Conservation (phyloP, 2,888 invertebrate species). For the Hyalella azteca region DNA sequence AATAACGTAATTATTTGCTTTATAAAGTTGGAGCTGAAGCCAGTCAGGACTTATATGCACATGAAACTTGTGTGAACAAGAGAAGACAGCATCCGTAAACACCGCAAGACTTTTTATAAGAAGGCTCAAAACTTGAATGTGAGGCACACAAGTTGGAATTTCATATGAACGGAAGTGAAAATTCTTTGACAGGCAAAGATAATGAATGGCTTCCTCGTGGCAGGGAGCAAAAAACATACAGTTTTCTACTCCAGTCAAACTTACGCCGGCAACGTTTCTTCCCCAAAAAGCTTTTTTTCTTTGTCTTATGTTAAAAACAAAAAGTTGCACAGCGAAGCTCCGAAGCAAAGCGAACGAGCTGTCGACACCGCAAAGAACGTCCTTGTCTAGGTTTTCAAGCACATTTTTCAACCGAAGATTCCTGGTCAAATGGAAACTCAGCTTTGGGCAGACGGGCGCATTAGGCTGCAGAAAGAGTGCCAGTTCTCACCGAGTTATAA, state of each 20-base stretch:
- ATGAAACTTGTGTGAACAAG: too few relatives aligned
- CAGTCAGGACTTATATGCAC: too few relatives aligned
- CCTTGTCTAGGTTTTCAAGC: not conserved
- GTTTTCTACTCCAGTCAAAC: not conserved
- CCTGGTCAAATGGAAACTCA: not conserved
- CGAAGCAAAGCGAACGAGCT: constrained; percentile 29
- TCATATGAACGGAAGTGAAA: not conserved
- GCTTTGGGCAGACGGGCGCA: not conserved
- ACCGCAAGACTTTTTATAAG: too few relatives aligned
- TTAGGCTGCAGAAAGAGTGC: constrained; percentile 5
- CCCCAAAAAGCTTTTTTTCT: too few relatives aligned
- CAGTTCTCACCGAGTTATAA: not conserved
- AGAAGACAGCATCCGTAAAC: too few relatives aligned
- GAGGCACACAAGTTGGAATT: not conserved
- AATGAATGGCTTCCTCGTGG: constrained; percentile 26
- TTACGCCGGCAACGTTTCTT: too few relatives aligned
- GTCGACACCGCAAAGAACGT: constrained; percentile 11
- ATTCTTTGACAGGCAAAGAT: constrained; percentile 30
- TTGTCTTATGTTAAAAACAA: constrained; percentile 16
- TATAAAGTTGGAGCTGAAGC: too few relatives aligned
- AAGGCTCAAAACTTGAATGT: too few relatives aligned
- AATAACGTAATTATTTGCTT: too few relatives aligned
- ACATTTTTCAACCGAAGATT: constrained; percentile 17
- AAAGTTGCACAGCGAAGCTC: constrained; percentile 20
- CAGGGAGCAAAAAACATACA: not conserved